Percentiles rank a stretch among this genome's conserved stretches.
These are phyloP conservation scores for Serrognathus titanus DNA, from an alignment of 2,888 invertebrate genomes.

Conservation along the genomic window DNA sequence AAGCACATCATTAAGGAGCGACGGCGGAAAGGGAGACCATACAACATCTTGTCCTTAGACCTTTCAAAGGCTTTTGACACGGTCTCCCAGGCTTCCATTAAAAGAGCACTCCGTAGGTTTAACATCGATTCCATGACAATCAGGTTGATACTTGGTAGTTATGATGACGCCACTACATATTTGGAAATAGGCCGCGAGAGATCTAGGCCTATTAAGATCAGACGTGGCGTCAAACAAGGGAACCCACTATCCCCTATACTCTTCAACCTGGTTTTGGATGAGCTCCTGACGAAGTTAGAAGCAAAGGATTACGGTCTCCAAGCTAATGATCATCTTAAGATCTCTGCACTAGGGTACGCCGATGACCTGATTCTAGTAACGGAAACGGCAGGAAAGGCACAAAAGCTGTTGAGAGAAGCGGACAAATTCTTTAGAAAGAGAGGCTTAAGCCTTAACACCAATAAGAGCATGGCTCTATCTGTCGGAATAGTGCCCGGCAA, in stretches of 20 bases:
- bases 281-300: conserved; percentile 1
- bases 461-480: too few species aligned
- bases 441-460: too few species aligned
- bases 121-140: background rate
- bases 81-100: background rate
- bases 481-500: too few species aligned
- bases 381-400: conserved; percentile 4
- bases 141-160: background rate
- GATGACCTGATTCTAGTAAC: conserved; percentile 22
- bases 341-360: conserved; percentile 19
- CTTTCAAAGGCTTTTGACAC: background rate
- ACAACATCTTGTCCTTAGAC: background rate
- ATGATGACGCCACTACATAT: background rate
- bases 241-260: too few species aligned
- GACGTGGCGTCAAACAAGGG: too few species aligned
- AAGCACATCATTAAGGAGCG: background rate
- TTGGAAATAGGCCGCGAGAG: conserved; percentile 12
- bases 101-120: too few species aligned
- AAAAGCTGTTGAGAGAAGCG: too few species aligned
- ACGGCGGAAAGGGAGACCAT: background rate
- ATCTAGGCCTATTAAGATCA: background rate
- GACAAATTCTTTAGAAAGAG: too few species aligned
- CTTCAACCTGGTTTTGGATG: too few species aligned
- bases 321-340: too few species aligned
- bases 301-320: background rate